A percentile compares a stretch with the other conserved stretches of the same genome.
phyloP scores from a whole-genome alignment of 2,888 invertebrate species.

The Panopea generosa region DNA sequence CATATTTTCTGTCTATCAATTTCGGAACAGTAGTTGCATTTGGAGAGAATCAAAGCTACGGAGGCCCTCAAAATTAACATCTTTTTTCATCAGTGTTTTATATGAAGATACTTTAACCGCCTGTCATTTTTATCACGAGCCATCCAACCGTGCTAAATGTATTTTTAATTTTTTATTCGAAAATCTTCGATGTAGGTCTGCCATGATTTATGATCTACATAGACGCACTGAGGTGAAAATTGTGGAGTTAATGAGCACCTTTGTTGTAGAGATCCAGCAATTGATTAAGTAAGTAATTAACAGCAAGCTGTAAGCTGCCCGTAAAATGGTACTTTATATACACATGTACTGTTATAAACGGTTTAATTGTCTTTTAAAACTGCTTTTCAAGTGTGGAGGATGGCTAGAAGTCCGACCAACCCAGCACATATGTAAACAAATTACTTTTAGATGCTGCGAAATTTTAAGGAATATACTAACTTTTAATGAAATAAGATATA shows the following conservation, averaged over 20 bases:
- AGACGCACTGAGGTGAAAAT: constrained; percentile 26
- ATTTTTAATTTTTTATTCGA: constrained; percentile 59
- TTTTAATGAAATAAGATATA: too few species aligned
- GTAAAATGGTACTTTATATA: constrained; percentile 22
- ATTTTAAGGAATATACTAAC: too few species aligned
- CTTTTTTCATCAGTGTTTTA: constrained; percentile 53
- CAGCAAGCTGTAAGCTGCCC: constrained; percentile 22
- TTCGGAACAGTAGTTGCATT: constrained; percentile 1
- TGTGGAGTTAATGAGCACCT: constrained; percentile 31
- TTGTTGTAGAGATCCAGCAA: constrained; percentile 23
- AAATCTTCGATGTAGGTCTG: constrained; percentile 60
- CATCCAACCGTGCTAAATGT: constrained; percentile 54
- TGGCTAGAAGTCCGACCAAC: too few species aligned
- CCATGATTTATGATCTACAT: constrained; percentile 51
- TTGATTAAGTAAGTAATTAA: constrained; percentile 23
- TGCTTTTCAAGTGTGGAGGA: too few species aligned
- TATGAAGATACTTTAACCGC: constrained; percentile 53
- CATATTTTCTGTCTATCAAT: constrained; percentile 63
- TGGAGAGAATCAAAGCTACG: background rate
- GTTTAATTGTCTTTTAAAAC: too few species aligned
- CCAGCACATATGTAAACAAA: too few species aligned
- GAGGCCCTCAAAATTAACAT: constrained; percentile 32
- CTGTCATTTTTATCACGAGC: constrained; percentile 61
- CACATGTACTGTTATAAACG: constrained; percentile 21
- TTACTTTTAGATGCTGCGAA: too few species aligned